Conservation (phyloP, 2,113 vertebrate genomes). For the Prunella himalayana region DNA sequence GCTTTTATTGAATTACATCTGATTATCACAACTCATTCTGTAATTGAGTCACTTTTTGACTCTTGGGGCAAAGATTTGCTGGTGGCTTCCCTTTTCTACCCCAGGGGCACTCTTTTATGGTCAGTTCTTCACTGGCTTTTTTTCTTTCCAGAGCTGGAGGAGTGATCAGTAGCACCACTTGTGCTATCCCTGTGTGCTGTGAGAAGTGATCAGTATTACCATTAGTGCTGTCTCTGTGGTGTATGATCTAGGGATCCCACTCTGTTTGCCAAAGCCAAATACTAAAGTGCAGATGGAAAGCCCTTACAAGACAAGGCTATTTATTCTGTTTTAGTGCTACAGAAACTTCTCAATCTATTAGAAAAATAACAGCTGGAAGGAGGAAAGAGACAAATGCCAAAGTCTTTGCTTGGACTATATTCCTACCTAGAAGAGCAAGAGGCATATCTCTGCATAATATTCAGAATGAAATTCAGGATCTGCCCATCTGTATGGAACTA, state of each 20-base stretch:
- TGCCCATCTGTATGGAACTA: not conserved
- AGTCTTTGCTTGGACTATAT: not conserved
- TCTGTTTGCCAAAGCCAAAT: conserved; percentile 25
- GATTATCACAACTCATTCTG: not conserved
- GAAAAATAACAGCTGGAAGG: not conserved
- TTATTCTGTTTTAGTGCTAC: not conserved
- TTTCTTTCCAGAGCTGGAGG: not conserved
- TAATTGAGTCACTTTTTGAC: not conserved
- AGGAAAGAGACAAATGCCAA: not conserved
- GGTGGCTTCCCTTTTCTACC: not conserved
- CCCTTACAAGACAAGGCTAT: not conserved
- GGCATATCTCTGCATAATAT: not conserved
- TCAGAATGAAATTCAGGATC: not conserved
- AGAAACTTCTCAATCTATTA: not conserved
- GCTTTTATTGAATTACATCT: rapidly evolving
- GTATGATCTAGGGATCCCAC: not conserved
- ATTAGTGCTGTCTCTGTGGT: not conserved
- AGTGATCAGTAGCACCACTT: not conserved
- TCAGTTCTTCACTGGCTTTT: not conserved
- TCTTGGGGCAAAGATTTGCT: not conserved
- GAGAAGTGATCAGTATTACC: not conserved
- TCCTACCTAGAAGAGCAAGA: not conserved
- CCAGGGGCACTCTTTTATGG: not conserved
- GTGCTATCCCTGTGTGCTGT: not conserved
- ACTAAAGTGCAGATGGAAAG: not conserved